These are phyloP conservation scores for Cirrhinus molitorella DNA, from an alignment of 2,797 vertebrate species.

Conservation along the genomic window DNA sequence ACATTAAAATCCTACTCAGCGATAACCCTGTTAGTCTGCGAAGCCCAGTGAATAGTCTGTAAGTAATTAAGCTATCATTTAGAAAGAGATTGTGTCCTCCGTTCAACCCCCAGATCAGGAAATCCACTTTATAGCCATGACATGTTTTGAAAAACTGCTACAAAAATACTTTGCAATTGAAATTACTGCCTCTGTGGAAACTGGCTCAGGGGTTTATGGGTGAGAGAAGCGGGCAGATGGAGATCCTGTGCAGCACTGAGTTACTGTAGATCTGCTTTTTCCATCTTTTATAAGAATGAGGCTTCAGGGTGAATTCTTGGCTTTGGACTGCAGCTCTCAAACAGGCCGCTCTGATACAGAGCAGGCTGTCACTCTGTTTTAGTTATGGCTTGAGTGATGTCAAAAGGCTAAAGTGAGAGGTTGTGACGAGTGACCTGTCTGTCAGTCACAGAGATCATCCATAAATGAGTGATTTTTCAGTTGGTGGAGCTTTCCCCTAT, in stretches of 20 bases:
- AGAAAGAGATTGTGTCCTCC: conserved; percentile 42
- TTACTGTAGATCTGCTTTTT: conserved; percentile 50
- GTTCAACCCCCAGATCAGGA: conserved; percentile 51
- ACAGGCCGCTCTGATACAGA: conserved; percentile 14
- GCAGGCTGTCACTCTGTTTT: conserved; percentile 6
- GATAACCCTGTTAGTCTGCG: conserved; percentile 45
- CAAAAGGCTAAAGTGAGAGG: conserved; percentile 11
- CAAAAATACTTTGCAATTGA: conserved; percentile 45
- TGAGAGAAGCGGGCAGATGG: conserved; percentile 55
- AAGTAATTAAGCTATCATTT: conserved; percentile 53
- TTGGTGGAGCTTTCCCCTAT: background rate
- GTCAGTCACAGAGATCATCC: background rate
- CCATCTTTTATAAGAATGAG: conserved; percentile 42
- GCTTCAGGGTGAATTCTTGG: conserved; percentile 46
- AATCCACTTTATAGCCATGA: conserved; percentile 50
- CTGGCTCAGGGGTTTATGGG: conserved; percentile 35
- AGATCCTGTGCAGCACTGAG: conserved; percentile 43
- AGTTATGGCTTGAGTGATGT: conserved; percentile 21
- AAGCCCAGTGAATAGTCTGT: conserved; percentile 44
- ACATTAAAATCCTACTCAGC: conserved; percentile 21
- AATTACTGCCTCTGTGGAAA: conserved; percentile 43
- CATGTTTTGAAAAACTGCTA: conserved; percentile 43
- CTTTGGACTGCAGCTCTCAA: conserved; percentile 28
- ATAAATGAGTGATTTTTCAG: background rate
- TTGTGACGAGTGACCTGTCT: conserved; percentile 17